Evolutionary conservation across 2,113 vertebrate species (phyloP).

Genomic region (Mugil cephalus): DNA sequence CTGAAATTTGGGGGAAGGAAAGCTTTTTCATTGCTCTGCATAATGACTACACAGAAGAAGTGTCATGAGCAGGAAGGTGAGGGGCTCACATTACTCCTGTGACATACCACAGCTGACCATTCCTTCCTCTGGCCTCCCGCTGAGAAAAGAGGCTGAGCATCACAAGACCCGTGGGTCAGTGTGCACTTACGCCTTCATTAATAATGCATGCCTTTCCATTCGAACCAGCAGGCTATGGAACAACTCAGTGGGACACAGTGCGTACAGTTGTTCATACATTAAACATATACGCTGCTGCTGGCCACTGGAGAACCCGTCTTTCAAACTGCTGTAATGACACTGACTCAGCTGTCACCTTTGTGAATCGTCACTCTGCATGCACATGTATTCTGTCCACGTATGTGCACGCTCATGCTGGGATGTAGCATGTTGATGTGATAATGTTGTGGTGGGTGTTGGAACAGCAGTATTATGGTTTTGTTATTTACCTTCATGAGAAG

Average conservation of each 20-base stretch:
- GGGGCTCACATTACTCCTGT: slow-evolving; percentile 26
- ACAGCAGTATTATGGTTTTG: no score
- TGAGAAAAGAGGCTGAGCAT: slow-evolving; percentile 47
- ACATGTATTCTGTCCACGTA: not conserved
- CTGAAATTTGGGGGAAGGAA: not conserved
- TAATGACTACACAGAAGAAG: not conserved
- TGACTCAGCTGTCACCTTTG: slow-evolving; percentile 13
- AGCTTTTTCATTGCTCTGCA: no score
- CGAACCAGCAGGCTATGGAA: slow-evolving; percentile 58
- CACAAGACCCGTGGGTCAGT: slow-evolving; percentile 49
- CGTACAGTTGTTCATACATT: slow-evolving; percentile 62
- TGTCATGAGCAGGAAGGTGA: not conserved
- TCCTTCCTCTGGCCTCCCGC: slow-evolving; percentile 4
- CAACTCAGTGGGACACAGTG: slow-evolving; percentile 41
- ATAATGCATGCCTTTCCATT: slow-evolving; percentile 74
- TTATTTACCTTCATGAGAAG: not conserved
- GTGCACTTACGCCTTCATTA: slow-evolving; percentile 71
- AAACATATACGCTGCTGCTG: slow-evolving; percentile 29
- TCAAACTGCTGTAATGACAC: slow-evolving; percentile 2
- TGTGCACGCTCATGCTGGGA: not conserved
- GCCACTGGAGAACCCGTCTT: slow-evolving; percentile 7
- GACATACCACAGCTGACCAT: slow-evolving; percentile 18
- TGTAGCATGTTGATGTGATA: not conserved
- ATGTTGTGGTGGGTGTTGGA: not conserved
- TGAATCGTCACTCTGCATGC: not conserved